Conservation (phyloP, 2,888 invertebrate genomes). For the Pocota personata region DNA sequence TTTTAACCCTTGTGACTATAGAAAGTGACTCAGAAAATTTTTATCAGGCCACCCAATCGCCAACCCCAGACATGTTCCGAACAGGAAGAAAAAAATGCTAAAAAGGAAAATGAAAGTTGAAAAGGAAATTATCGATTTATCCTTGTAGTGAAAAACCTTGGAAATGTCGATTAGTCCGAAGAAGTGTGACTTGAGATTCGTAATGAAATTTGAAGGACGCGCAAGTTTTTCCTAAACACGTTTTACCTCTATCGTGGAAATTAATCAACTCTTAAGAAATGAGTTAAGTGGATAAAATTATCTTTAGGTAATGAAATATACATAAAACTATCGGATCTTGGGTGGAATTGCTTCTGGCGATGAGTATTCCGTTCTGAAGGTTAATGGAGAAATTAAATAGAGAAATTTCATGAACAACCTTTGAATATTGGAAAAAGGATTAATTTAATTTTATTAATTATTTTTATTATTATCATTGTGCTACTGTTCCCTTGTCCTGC, state of each 20-base stretch:
- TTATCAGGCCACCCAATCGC: constrained; percentile 55
- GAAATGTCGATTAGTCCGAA: constrained; percentile 52
- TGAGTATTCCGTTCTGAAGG: neutral
- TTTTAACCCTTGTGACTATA: constrained; percentile 52
- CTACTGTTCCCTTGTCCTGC: no score
- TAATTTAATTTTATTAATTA: no score
- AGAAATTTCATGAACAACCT: no score
- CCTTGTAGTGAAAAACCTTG: constrained; percentile 56
- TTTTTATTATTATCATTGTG: no score
- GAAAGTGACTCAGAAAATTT: constrained; percentile 62
- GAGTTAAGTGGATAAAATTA: neutral
- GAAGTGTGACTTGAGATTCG: constrained; percentile 25
- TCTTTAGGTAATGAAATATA: neutral
- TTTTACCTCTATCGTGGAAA: constrained; percentile 12
- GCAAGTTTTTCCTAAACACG: constrained; percentile 38
- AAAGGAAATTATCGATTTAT: constrained; percentile 68
- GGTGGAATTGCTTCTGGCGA: neutral
- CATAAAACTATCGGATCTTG: neutral
- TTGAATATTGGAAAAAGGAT: no score
- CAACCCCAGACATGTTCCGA: constrained; percentile 52
- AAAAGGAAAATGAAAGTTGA: constrained; percentile 62
- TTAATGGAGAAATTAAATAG: no score
- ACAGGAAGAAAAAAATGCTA: constrained; percentile 10
- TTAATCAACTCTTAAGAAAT: constrained; percentile 35
- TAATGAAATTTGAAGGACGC: constrained; percentile 60